Percentiles rank a stretch among this genome's conserved stretches.
phyloP scores from a whole-genome alignment of 2,797 vertebrate species.

The Gephyroberyx darwinii region DNA sequence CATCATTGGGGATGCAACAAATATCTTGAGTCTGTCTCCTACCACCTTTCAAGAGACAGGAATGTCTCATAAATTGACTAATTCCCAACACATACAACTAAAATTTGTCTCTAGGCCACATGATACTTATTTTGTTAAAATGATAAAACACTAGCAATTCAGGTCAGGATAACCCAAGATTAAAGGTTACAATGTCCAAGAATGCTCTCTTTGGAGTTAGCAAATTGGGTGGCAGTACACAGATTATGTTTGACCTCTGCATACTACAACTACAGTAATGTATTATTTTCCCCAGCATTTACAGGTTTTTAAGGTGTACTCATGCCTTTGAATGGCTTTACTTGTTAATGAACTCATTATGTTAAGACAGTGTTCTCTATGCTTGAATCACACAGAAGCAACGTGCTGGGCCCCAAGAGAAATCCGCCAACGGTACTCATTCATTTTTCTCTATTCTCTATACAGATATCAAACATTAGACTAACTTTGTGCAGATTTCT shows the following conservation, averaged over 20 bases:
- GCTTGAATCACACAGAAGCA: conserved; percentile 41
- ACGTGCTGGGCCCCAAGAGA: conserved; percentile 6
- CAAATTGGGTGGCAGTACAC: conserved; percentile 19
- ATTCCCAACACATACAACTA: no score
- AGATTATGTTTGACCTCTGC: conserved; percentile 4
- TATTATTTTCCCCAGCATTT: background rate
- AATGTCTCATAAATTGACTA: no score
- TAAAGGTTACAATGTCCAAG: conserved; percentile 15
- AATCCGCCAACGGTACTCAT: conserved; percentile 20
- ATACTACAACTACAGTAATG: background rate
- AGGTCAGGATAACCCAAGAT: background rate
- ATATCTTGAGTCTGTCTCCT: no score
- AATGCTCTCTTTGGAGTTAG: conserved; percentile 6
- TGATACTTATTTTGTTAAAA: no score
- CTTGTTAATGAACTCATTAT: conserved; percentile 39
- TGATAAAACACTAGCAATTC: background rate
- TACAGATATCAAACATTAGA: conserved; percentile 56
- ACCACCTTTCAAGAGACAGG: no score
- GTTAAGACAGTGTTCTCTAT: conserved; percentile 14
- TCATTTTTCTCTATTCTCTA: conserved; percentile 49
- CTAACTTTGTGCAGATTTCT: conserved; percentile 53
- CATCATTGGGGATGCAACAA: no score
- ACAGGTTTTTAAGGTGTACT: background rate
- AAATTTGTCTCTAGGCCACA: no score
- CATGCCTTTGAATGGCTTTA: conserved; percentile 12